Evolutionary conservation across 2,797 vertebrate genomes (phyloP).

Genomic region (Petrocephalus schoutedeni): DNA sequence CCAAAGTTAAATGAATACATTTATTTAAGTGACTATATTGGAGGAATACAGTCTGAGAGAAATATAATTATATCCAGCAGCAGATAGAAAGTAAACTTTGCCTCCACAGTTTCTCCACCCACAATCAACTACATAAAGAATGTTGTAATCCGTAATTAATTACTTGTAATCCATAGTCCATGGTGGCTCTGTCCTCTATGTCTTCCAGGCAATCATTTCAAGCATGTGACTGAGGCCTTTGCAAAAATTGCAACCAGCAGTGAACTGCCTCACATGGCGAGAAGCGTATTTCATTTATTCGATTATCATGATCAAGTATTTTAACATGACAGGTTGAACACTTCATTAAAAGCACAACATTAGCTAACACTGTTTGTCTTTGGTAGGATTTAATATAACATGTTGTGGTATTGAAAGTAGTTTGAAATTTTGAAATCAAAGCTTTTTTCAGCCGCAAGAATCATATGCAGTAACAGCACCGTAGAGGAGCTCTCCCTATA

Average conservation of each 20-base stretch:
- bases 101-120: neutral
- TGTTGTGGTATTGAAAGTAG: neutral
- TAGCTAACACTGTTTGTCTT: neutral
- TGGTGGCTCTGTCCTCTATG: neutral
- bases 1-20: slow-evolving; percentile 23
- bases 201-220: neutral
- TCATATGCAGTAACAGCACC: neutral
- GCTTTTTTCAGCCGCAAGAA: neutral
- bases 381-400: neutral
- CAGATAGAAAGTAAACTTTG: neutral
- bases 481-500: neutral
- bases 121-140: neutral
- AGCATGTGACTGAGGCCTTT: neutral
- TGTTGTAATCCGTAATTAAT: neutral
- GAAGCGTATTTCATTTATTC: neutral
- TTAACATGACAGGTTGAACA: neutral
- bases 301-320: neutral
- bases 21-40: neutral
- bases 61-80: neutral
- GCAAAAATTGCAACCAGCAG: neutral
- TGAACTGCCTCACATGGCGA: neutral
- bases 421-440: neutral
- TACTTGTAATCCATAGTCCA: neutral
- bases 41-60: neutral
- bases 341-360: neutral